Percentiles rank a stretch among this genome's conserved stretches.
Evolutionary conservation across 2,797 vertebrate species (phyloP).

Genomic region (Potorous gilbertii): DNA sequence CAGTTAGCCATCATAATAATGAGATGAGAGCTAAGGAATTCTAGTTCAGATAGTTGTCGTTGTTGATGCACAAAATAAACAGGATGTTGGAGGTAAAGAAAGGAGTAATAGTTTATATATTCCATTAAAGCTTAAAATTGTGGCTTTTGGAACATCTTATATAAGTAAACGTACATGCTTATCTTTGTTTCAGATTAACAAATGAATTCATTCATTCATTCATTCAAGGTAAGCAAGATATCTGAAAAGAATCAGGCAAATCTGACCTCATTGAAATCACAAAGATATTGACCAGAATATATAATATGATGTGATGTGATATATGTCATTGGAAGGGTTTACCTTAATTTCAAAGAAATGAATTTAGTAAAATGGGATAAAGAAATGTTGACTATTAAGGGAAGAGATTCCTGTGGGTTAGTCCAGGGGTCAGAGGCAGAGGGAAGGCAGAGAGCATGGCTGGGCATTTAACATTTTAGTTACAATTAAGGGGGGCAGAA

Average conservation of each 20-base stretch:
- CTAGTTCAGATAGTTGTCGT: constrained; percentile 2
- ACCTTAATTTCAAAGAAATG: no score
- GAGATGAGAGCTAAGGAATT: constrained; percentile 31
- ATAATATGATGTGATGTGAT: no score
- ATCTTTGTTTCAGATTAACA: background rate
- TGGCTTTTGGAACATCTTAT: background rate
- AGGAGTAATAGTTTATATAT: background rate
- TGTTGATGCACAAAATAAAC: constrained; percentile 23
- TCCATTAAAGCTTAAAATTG: background rate
- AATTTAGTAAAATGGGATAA: no score
- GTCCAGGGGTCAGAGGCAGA: no score
- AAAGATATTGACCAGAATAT: background rate
- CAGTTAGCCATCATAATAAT: constrained; percentile 53
- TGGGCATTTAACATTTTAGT: no score
- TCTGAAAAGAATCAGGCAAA: background rate
- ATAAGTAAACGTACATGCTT: background rate
- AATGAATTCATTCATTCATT: background rate
- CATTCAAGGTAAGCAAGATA: background rate
- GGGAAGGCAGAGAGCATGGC: no score
- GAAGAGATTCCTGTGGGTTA: no score
- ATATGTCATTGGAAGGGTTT: background rate
- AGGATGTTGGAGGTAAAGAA: constrained; percentile 12
- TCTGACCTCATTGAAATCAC: background rate
- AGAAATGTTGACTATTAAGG: no score
- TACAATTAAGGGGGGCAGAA: no score